These are phyloP conservation scores for Morpho achilles DNA, from an alignment of 2,888 invertebrate genomes.

Conservation along the genomic window DNA sequence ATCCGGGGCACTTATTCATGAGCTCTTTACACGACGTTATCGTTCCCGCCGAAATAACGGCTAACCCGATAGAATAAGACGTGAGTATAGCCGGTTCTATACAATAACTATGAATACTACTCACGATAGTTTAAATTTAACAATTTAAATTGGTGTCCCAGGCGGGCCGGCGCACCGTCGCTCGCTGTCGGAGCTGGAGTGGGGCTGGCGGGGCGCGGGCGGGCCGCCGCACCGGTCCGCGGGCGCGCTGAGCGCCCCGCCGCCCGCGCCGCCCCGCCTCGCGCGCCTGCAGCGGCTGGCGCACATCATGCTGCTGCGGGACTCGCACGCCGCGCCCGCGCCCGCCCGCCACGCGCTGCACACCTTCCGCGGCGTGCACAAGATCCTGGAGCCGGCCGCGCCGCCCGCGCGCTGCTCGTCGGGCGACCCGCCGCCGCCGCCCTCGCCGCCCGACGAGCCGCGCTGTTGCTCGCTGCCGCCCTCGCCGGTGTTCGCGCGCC, in stretches of 20 bases:
- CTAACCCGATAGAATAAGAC: no score
- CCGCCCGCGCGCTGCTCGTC: conserved; percentile 26
- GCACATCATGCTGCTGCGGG: conserved; percentile 91
- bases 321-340: conserved; percentile 86
- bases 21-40: no score
- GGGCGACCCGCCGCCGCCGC: conserved; percentile 35
- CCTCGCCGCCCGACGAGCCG: conserved; percentile 38
- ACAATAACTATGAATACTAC: no score
- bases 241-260: conserved; percentile 28
- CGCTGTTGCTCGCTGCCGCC: conserved; percentile 57
- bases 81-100: no score
- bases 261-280: conserved; percentile 51
- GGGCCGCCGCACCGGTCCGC: conserved; percentile 36
- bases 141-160: neutral
- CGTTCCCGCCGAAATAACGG: no score
- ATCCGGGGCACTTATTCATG: no score
- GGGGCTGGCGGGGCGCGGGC: conserved; percentile 75
- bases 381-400: conserved; percentile 84
- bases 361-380: conserved; percentile 89
- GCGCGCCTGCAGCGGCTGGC: conserved; percentile 84
- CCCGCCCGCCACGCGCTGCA: conserved; percentile 84
- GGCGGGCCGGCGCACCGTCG: conserved; percentile 82
- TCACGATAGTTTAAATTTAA: no score
- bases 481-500: conserved; percentile 51
- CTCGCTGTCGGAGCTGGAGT: conserved; percentile 85